Percentiles rank a stretch among this genome's conserved stretches.
These are phyloP conservation scores for Rhabditoides inermis DNA, from an alignment of 2,888 invertebrate genomes.

Conservation along the genomic window DNA sequence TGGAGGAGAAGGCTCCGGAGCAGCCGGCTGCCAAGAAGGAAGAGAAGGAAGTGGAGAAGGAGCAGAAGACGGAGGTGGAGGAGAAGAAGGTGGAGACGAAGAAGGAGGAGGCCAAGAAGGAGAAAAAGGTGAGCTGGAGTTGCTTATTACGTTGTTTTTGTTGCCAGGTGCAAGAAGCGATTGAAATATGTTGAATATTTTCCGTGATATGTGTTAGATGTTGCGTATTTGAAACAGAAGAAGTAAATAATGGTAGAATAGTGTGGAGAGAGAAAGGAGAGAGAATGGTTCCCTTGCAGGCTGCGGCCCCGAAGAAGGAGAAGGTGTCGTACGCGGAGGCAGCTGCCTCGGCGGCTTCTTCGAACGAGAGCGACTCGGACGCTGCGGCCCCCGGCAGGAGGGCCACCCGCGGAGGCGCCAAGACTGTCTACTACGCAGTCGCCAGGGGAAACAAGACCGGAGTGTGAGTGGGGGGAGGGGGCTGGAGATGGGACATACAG, in stretches of 20 bases:
- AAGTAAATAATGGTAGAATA: neutral
- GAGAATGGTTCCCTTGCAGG: too few relatives aligned
- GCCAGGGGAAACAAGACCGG: conserved; percentile 19
- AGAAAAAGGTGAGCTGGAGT: neutral
- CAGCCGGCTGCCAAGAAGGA: conserved; percentile 6
- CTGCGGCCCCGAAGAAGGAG: too few relatives aligned
- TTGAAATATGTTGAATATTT: neutral
- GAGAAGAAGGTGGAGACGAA: conserved; percentile 2
- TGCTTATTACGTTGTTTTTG: too few relatives aligned
- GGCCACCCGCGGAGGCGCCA: conserved; percentile 2
- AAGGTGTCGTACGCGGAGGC: too few relatives aligned
- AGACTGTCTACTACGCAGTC: conserved; percentile 17
- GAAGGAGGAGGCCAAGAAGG: neutral
- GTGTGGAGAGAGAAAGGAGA: neutral
- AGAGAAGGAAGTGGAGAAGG: conserved; percentile 6
- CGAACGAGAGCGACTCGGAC: too few relatives aligned
- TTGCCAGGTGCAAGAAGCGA: neutral
- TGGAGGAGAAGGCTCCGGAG: neutral
- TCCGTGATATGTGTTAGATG: neutral
- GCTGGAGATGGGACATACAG: too few relatives aligned
- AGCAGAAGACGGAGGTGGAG: conserved; percentile 8
- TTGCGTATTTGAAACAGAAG: neutral
- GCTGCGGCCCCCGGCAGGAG: too few relatives aligned
- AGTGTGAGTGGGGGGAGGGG: too few relatives aligned
- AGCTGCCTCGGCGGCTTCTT: too few relatives aligned